Conservation (phyloP, 2,888 invertebrate genomes). For the Melieria omissa region DNA sequence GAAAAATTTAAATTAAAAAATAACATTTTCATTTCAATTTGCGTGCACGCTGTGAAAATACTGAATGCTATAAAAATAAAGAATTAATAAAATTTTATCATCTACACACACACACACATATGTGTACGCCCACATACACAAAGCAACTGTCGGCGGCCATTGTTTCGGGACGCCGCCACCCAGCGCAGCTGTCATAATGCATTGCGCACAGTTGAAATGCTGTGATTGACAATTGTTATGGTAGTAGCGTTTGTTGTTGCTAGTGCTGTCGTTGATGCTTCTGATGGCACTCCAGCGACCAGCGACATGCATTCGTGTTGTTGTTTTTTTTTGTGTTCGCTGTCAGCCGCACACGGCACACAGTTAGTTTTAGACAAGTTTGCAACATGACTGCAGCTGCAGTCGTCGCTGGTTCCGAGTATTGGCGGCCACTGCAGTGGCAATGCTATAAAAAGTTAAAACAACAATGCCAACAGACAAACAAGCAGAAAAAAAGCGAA, state of each 20-base stretch:
- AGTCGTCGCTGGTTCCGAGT: background rate
- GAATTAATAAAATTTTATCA: too few species aligned
- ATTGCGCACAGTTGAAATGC: constrained; percentile 20
- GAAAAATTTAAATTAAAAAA: too few species aligned
- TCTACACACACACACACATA: too few species aligned
- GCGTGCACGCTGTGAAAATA: too few species aligned
- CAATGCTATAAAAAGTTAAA: background rate
- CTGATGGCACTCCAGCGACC: too few species aligned
- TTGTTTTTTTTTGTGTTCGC: constrained; percentile 2
- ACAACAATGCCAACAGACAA: background rate
- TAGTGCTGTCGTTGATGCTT: constrained; percentile 1
- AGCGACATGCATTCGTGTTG: background rate
- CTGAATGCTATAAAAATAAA: too few species aligned
- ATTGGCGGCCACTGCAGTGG: background rate
- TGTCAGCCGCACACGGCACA: constrained; percentile 6
- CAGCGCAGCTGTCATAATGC: constrained; percentile 25
- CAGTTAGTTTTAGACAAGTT: background rate
- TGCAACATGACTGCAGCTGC: constrained; percentile 1
- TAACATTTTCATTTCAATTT: too few species aligned
- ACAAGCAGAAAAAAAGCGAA: background rate
- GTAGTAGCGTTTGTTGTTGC: background rate
- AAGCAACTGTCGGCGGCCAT: too few species aligned
- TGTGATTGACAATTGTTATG: constrained; percentile 35
- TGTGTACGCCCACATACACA: too few species aligned
- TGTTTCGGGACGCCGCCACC: background rate